Evolutionary conservation across 2,888 invertebrate species (phyloP).

Genomic region (Drosophila suboccidentalis): DNA sequence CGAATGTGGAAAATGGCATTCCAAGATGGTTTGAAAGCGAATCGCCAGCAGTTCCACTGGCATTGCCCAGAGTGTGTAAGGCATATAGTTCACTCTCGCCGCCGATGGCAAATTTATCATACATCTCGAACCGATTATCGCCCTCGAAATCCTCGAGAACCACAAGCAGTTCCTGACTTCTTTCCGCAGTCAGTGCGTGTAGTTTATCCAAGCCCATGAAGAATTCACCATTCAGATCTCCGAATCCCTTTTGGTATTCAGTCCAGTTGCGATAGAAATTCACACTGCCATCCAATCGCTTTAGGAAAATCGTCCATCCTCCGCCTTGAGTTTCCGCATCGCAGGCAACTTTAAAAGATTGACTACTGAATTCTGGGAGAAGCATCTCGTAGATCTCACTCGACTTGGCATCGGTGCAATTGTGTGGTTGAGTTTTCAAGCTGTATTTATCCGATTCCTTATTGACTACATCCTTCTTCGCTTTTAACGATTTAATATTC

Average conservation of each 20-base stretch:
- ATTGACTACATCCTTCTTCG: no score
- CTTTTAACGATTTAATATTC: not conserved
- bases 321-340: conserved; percentile 1
- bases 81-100: not conserved
- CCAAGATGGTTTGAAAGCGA: not conserved
- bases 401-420: not conserved
- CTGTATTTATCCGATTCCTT: no score
- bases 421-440: not conserved
- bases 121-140: not conserved
- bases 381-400: not conserved
- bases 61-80: not conserved
- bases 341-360: not conserved
- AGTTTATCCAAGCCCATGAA: not conserved
- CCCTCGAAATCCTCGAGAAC: conserved; percentile 3
- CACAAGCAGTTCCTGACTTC: not conserved
- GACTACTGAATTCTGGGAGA: not conserved
- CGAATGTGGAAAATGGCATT: not conserved
- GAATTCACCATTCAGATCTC: conserved; percentile 1
- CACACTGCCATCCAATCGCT: not conserved
- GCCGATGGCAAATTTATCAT: not conserved
- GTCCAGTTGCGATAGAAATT: not conserved
- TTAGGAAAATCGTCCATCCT: not conserved
- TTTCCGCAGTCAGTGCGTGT: not conserved
- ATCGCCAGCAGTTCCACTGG: not conserved
- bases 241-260: not conserved